phyloP scores from a whole-genome alignment of 2,888 invertebrate genomes.

The Lepidonotus clava region DNA sequence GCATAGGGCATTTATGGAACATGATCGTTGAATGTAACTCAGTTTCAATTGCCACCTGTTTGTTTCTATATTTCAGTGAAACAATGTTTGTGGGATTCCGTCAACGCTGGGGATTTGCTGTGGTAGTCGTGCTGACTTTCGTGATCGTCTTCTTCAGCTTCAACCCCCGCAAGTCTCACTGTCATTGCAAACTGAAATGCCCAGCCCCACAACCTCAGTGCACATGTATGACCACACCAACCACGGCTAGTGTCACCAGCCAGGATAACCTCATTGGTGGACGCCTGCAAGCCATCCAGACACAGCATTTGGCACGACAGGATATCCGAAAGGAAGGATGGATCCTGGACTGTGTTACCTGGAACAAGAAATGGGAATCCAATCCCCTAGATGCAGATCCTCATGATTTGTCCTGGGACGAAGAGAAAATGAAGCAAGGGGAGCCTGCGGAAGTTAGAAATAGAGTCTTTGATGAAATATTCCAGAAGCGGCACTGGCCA shows the following conservation, averaged over 20 bases:
- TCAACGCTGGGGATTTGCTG: conserved; percentile 45
- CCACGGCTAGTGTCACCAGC: neutral
- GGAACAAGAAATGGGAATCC: conserved; percentile 60
- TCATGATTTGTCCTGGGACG: conserved; percentile 54
- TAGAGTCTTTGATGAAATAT: conserved; percentile 57
- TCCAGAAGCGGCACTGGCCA: conserved; percentile 57
- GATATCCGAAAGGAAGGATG: conserved; percentile 56
- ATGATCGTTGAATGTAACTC: no score
- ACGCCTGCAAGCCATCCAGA: neutral
- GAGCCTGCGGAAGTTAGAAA: conserved; percentile 31
- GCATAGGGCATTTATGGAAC: no score
- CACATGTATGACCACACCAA: conserved; percentile 7
- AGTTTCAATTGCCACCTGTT: neutral
- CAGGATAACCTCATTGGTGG: conserved; percentile 37
- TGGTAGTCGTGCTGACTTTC: conserved; percentile 43
- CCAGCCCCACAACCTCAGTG: neutral
- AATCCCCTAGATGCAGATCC: conserved; percentile 50
- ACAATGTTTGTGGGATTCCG: conserved; percentile 51
- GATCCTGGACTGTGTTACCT: conserved; percentile 61
- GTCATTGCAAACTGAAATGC: conserved; percentile 47
- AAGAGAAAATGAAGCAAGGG: conserved; percentile 20
- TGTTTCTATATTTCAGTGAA: neutral
- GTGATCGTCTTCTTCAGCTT: conserved; percentile 55
- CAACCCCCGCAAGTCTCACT: conserved; percentile 27
- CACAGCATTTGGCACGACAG: neutral